phyloP scores from a whole-genome alignment of 2,888 invertebrate species.

The Mythimna ferrago region DNA sequence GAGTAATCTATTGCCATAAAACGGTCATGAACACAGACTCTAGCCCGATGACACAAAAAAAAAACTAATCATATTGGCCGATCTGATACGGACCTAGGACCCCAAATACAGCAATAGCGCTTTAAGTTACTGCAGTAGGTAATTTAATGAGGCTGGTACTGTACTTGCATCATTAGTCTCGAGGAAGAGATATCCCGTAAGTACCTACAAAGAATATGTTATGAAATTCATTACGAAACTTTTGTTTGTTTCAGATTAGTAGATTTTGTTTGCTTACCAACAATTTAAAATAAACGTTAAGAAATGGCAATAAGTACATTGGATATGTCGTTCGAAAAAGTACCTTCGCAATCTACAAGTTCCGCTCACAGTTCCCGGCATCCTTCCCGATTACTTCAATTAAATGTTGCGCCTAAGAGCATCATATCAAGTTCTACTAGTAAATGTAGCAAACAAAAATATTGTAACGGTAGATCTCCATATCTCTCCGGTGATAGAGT shows the following conservation, averaged over 20 bases:
- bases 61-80: background rate
- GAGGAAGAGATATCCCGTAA: background rate
- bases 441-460: conserved; percentile 67
- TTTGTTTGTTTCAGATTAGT: conserved; percentile 54
- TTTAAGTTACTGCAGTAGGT: background rate
- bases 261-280: conserved; percentile 23
- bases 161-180: too few relatives aligned
- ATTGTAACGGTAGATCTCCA: conserved; percentile 71
- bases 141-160: too few relatives aligned
- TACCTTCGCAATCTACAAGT: conserved; percentile 57
- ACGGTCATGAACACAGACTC: background rate
- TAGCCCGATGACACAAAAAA: background rate
- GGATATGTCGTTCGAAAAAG: conserved; percentile 65
- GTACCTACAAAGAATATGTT: background rate
- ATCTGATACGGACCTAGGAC: background rate
- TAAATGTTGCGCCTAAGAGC: conserved; percentile 65
- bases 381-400: conserved; percentile 63
- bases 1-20: background rate
- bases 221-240: background rate
- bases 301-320: conserved; percentile 76
- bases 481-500: conserved; percentile 75
- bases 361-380: conserved; percentile 65
- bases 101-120: background rate
- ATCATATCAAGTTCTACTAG: conserved; percentile 62
- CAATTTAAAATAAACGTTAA: conserved; percentile 25